Evolutionary conservation across 2,888 invertebrate species (phyloP), one percentile per base, ranked within the genome.

Genomic region (Noctua comes): DNA sequence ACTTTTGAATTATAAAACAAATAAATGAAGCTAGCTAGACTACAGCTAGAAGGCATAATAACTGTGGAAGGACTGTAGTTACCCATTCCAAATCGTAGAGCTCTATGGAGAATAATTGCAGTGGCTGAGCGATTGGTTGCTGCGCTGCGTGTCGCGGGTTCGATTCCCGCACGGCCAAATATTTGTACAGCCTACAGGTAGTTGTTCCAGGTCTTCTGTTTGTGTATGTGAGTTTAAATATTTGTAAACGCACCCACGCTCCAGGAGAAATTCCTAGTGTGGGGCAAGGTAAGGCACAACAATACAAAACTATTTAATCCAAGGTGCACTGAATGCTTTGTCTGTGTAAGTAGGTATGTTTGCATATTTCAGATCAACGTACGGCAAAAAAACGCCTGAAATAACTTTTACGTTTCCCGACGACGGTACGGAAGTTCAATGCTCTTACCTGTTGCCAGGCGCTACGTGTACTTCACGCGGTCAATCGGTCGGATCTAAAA

Each of bases 381-480:
- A 62, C 59, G 8, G 18, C 16, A 62, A 82, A 66, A 80, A 73
- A 84, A 69, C 73, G 80, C 69, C 73, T 77, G 83, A 27, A 4
- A 51, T 16, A 57, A 24, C 11, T 36, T 43, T 51, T 59, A 54
- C 18, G 5, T 27, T 31, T n/a, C 43, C 5, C 5, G 5, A 43
- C 51, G 36, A 31, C n/a, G 16, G n/a, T 59, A 46, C 10, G 40
- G 40, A 51, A 68, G 27, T 66, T 79, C 24, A 79, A 48, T 84
- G 82, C 82, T 66, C 51, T 48, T 31, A 31, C n/a, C 2, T 70
- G 13, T 70, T 43, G 21, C 31, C n/a, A 82, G 84, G 82, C 70
- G 66, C 65, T 80, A 48, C 40, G 10, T 1, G 27, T 8, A 27
- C n/a, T 21, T 21, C 11, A 18, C 11, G 6, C 1, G 10, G 10